Evolutionary conservation across 1,140 invertebrate species (phyloP), one percentile per base, ranked within the genome.

Genomic region (Temnothorax nylanderi): DNA sequence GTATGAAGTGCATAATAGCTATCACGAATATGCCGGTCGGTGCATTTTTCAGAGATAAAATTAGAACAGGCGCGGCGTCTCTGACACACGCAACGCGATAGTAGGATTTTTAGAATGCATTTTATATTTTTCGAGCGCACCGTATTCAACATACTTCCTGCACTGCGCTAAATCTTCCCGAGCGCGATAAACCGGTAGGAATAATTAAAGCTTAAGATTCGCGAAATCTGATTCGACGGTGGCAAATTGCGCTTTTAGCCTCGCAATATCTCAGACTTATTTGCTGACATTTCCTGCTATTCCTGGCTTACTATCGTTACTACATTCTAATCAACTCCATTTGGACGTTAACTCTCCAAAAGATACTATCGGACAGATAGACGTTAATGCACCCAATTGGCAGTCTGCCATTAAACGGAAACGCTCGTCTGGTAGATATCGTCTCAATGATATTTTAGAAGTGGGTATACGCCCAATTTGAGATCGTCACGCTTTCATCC

Each of bases 351-450:
- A 60, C n/a, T 26, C 32, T 47, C 41, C n/a, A 54, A 75, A 84
- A 84, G 69, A 84, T 84, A 84, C 54, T 62, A 84, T 84, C 69
- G n/a, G 41, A 60, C 54, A 32, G 51, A 82, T 72, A 72, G 80
- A 74, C 51, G 44, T 84, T 84, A 84, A 84, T 75, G 51, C 56
- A 62, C 44, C 80, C 69, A 75, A 84, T 84, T 84, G 80, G 80
- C 80, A 75, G 26, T 11, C n/a, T 60, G 80, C 80, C 80, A 75
- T 74, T 74, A 74, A 84, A 84, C 26, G 54, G 16, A 84, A 84
- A 84, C 8, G 58, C 44, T 74, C 67, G 37, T 75, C 80, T 75
- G 69, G 26, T 41, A 37, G 41, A 69, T 69, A 21, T 69, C 41
- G 13, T 47, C n/a, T 32, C 51, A 32, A 74, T 74, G 41, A 75